Percentiles rank a stretch among this genome's conserved stretches.
Evolutionary conservation across 2,797 vertebrate genomes (phyloP).

Genomic region (Pangasius krempfi): DNA sequence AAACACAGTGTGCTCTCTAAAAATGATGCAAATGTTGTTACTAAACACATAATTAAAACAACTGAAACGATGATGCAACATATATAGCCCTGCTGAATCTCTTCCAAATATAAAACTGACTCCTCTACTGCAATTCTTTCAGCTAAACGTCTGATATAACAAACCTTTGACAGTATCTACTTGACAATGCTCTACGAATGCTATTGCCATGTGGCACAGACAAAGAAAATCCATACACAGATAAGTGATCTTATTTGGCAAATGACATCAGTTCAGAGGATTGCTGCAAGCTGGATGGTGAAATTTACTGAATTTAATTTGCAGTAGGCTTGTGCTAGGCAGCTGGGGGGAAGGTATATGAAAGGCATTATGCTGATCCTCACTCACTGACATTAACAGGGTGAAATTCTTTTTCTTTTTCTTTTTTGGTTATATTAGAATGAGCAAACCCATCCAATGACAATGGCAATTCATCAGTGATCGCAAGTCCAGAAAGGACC

Average conservation of each 20-base stretch:
- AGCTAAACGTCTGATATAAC: neutral
- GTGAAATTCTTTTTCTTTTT: neutral
- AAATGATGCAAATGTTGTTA: neutral
- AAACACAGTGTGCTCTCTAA: neutral
- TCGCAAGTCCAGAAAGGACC: neutral
- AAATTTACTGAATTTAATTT: constrained; percentile 74
- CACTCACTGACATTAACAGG: neutral
- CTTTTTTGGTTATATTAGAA: neutral
- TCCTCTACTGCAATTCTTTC: no score
- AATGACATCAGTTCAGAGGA: constrained; percentile 58
- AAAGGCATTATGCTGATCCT: neutral
- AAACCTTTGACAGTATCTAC: constrained; percentile 18
- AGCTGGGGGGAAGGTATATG: neutral
- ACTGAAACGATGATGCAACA: neutral
- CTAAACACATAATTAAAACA: neutral
- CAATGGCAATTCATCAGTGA: neutral
- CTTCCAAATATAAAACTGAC: neutral
- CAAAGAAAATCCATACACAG: constrained; percentile 29
- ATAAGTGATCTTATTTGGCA: constrained; percentile 32
- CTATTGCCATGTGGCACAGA: constrained; percentile 20
- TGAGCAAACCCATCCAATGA: neutral
- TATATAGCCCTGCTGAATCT: neutral
- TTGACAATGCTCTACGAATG: constrained; percentile 7
- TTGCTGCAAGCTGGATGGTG: constrained; percentile 24
- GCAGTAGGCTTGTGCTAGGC: constrained; percentile 40